A percentile compares a stretch with the other conserved stretches of the same genome.
phyloP scores from a whole-genome alignment of 2,113 vertebrate species.

The Guaruba guarouba region DNA sequence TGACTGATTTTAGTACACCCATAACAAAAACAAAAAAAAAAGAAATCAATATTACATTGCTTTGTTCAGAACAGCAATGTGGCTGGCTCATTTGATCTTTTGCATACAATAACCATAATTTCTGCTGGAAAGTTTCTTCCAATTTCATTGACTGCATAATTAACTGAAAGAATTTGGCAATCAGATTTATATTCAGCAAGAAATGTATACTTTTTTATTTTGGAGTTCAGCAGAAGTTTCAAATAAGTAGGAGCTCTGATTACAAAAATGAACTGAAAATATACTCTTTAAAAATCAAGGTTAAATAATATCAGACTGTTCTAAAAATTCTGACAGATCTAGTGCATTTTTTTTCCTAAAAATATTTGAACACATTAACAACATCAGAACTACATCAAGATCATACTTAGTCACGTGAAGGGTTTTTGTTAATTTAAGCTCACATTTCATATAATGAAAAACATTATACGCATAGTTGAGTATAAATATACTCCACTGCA shows the following conservation, averaged over 20 bases:
- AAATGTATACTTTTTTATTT: not conserved
- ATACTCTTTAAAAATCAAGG: not conserved
- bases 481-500: not conserved
- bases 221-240: not conserved
- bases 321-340: not conserved
- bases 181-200: not conserved
- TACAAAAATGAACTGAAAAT: not conserved
- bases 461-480: fast-evolving
- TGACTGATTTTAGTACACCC: not conserved
- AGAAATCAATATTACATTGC: not conserved
- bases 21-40: not conserved
- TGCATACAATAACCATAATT: not conserved
- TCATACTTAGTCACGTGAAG: not conserved
- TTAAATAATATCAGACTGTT: not conserved
- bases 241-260: not conserved
- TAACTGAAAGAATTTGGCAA: not conserved
- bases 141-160: not conserved
- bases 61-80: not conserved
- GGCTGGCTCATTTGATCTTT: not conserved
- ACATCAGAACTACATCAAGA: not conserved
- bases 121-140: not conserved
- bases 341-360: not conserved
- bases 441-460: not conserved
- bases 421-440: not conserved
- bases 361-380: not conserved